These are phyloP conservation scores for Strix aluco DNA, from an alignment of 2,113 vertebrate species.

Conservation along the genomic window DNA sequence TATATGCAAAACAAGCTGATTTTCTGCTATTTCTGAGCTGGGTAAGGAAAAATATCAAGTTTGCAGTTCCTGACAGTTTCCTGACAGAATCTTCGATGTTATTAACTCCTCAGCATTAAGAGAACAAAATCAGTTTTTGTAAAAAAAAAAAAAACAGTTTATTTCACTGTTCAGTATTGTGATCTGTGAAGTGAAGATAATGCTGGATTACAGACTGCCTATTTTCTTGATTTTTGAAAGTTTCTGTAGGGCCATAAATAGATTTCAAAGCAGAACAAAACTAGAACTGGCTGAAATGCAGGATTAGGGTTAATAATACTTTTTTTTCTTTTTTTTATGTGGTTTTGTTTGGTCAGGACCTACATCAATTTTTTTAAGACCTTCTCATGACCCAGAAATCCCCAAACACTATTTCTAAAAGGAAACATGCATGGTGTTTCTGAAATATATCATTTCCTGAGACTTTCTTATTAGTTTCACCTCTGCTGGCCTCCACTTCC, in stretches of 20 bases:
- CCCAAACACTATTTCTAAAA: constrained; percentile 17
- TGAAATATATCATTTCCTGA: constrained; percentile 60
- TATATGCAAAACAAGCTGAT: not conserved
- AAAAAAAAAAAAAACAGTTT: not conserved
- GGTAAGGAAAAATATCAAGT: not conserved
- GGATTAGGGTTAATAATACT: not conserved
- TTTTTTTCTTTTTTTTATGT: not conserved
- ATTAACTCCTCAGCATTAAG: not conserved
- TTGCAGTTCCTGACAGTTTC: not conserved
- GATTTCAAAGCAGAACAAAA: not conserved
- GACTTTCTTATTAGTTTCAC: constrained; percentile 55
- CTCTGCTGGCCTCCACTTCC: constrained; percentile 43
- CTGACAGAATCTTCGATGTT: not conserved
- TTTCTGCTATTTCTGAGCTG: not conserved
- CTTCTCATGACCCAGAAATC: constrained; percentile 54
- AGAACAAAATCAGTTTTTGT: not conserved
- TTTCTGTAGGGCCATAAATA: constrained; percentile 1
- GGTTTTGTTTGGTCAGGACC: constrained; percentile 56
- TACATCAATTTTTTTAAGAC: constrained; percentile 45
- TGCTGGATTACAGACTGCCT: not conserved
- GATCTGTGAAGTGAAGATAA: not conserved
- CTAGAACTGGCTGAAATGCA: not conserved
- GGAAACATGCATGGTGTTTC: constrained; percentile 29
- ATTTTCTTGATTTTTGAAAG: not conserved
- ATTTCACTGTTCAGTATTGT: not conserved